Conservation (phyloP, 2,888 invertebrate genomes). For the Sturmia bella region DNA sequence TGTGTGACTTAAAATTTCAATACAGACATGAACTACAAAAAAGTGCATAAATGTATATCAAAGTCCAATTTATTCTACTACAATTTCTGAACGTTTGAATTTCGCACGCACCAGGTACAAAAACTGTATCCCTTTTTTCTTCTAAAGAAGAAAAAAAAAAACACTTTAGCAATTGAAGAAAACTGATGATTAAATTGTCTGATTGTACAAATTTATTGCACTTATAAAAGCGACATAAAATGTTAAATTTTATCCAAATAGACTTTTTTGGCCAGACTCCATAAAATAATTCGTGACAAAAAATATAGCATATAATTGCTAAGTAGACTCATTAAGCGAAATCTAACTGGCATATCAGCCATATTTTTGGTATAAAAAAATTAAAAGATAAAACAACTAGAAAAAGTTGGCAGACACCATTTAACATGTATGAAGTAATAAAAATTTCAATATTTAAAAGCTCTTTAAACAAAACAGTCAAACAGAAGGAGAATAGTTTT, state of each 20-base stretch:
- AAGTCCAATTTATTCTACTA: no score
- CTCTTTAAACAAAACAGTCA: background rate
- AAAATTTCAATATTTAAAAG: background rate
- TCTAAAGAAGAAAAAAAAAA: no score
- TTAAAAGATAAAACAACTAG: slow-evolving; percentile 10
- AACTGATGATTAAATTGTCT: background rate
- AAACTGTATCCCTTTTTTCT: no score
- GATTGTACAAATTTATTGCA: background rate
- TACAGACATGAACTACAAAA: no score
- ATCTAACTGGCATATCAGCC: slow-evolving; percentile 29
- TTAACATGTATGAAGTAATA: slow-evolving; percentile 7
- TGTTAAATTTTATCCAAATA: background rate
- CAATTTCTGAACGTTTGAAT: no score
- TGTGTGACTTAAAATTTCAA: no score
- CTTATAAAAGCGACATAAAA: background rate
- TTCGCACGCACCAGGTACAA: no score
- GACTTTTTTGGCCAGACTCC: slow-evolving; percentile 32
- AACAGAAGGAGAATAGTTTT: slow-evolving; percentile 2
- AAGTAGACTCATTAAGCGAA: slow-evolving; percentile 30
- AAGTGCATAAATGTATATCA: no score
- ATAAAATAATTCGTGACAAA: background rate
- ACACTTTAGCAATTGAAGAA: background rate
- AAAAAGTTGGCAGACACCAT: background rate
- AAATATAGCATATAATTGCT: slow-evolving; percentile 6
- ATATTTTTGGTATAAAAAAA: slow-evolving; percentile 11